These are phyloP conservation scores for Vidua macroura DNA, from an alignment of 2,113 vertebrate species.

Conservation along the genomic window DNA sequence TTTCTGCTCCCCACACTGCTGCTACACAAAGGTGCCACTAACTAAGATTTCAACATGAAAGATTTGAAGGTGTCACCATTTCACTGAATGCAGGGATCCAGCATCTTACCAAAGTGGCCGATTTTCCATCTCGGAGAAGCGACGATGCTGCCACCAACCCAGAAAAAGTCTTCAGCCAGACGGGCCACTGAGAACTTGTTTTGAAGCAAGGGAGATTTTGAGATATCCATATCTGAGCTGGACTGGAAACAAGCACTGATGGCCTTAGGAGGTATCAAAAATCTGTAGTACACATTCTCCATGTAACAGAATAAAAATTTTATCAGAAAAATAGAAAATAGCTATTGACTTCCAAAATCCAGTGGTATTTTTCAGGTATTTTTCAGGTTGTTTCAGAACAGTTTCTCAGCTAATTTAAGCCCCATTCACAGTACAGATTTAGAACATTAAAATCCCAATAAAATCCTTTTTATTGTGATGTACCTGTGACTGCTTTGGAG, in stretches of 20 bases:
- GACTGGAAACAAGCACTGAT: not conserved
- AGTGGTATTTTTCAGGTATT: not conserved
- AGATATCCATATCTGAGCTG: slow-evolving; percentile 48
- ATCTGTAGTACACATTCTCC: not conserved
- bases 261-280: not conserved
- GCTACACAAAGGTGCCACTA: not conserved
- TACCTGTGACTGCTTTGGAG: not conserved
- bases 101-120: slow-evolving; percentile 84
- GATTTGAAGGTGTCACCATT: not conserved
- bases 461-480: not conserved
- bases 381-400: not conserved
- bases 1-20: not conserved
- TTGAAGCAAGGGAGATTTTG: slow-evolving; percentile 26
- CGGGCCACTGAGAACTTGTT: slow-evolving; percentile 66
- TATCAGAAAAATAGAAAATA: not conserved
- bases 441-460: not conserved
- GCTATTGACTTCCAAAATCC: not conserved
- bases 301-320: not conserved
- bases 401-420: not conserved
- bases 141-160: slow-evolving; percentile 81
- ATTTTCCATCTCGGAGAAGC: slow-evolving; percentile 80
- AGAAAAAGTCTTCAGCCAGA: slow-evolving; percentile 82
- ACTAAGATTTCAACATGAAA: not conserved
- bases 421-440: not conserved
- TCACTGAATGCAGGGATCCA: not conserved